Conservation (phyloP, 2,113 vertebrate genomes). For the Neoarius graeffei region DNA sequence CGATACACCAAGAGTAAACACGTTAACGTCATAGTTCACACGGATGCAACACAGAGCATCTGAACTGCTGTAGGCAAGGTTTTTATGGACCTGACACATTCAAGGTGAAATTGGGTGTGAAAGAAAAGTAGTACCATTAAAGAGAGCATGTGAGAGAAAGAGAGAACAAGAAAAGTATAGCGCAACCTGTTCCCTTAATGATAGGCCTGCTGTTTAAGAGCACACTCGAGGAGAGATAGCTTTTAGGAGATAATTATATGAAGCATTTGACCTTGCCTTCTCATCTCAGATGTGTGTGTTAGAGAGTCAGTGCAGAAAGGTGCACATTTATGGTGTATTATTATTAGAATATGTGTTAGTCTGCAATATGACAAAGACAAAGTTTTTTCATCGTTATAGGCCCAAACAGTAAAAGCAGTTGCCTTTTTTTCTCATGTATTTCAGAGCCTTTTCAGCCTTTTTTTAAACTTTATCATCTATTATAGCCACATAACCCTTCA, state of each 20-base stretch:
- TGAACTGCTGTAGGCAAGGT: neutral
- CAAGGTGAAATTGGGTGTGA: slow-evolving; percentile 34
- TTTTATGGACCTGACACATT: slow-evolving; percentile 17
- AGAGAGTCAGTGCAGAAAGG: neutral
- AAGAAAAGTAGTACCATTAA: slow-evolving; percentile 20
- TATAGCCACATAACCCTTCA: neutral
- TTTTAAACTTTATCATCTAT: neutral
- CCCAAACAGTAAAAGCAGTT: neutral
- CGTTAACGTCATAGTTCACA: neutral
- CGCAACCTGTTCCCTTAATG: slow-evolving; percentile 19
- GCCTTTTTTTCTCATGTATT: neutral
- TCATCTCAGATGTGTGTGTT: neutral
- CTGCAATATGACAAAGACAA: neutral
- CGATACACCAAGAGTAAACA: slow-evolving; percentile 10
- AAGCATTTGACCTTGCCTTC: slow-evolving; percentile 16
- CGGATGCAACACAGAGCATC: slow-evolving; percentile 2
- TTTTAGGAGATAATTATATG: slow-evolving; percentile 33
- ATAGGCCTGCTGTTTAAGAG: slow-evolving; percentile 5
- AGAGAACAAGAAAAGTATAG: neutral
- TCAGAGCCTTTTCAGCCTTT: neutral
- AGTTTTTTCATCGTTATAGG: neutral
- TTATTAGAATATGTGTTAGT: neutral
- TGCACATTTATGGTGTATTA: neutral
- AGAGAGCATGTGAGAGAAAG: neutral
- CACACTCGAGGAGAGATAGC: slow-evolving; percentile 1